Base-by-base conservation (phyloP, 2,888 invertebrate genomes). In the Zygaena filipendulae region DNA sequence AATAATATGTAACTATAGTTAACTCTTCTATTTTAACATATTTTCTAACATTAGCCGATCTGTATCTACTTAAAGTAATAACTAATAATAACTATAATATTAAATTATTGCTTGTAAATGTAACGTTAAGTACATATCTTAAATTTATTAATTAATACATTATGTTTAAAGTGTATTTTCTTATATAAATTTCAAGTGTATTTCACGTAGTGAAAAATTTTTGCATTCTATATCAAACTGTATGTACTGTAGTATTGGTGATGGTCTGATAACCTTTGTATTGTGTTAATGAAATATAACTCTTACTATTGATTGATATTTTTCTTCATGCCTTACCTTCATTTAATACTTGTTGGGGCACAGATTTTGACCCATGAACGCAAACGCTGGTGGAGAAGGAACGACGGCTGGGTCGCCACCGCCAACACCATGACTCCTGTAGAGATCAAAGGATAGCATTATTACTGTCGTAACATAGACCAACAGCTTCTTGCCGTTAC, bases 361-460 rank as follows among this genome's bases (percentile, higher is more conserved):
- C 27, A 22, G 56, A 33, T 63, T 75, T 77, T 35, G 70, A 68
- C 48, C 70, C 71, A 37, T 72, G 71, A 37, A 46, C 58, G 47
- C 75, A 74, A 38, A 52, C 62, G 43, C 64, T 66, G 49, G 79
- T 77, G 52, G 59, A 68, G 59, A 71, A 62, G 10, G 66, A 54
- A 27, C 82, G 71, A 27, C 80, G 75, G 35, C 62, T 51, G 31
- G 80, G 71, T 63, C 83, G 80, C 82, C 83, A 84, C 44, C 83
- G 72, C 39, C 84, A 77, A 60, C 84, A 84, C 85, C 86, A 85
- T 35, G 85, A 83, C 68, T 85, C 84, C 86, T 86, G 59, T 16
- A 61, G 67, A 47, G 26, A 44, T 47, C 38, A 38, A 27, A 47
- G 12, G 27, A 40, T 21, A 27, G 25, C 23, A n/a, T n/a, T n/a